Conservation (phyloP, 2,113 vertebrate genomes). For the Camelus dromedarius region DNA sequence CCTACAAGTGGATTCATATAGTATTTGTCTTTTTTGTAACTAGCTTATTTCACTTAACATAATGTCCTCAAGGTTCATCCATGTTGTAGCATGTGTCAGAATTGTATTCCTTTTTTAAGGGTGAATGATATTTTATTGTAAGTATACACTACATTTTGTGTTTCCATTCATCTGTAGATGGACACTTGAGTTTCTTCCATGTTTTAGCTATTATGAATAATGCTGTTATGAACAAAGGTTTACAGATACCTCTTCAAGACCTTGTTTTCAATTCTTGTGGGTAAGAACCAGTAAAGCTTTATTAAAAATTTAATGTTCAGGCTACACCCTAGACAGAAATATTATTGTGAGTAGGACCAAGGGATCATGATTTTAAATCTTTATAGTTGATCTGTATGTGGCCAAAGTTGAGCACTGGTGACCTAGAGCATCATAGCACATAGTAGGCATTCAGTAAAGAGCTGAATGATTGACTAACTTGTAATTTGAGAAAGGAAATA, state of each 20-base stretch:
- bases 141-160: neutral
- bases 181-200: neutral
- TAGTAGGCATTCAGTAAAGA: neutral
- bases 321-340: neutral
- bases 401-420: neutral
- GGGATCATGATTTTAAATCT: neutral
- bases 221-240: neutral
- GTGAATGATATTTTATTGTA: neutral
- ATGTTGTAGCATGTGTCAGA: neutral
- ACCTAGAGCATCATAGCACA: neutral
- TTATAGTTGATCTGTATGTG: neutral
- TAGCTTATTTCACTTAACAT: neutral
- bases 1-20: neutral
- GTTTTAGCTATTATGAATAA: neutral
- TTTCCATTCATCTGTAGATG: neutral
- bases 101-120: conserved; percentile 1
- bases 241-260: neutral
- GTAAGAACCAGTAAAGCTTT: neutral
- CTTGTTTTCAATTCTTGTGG: neutral
- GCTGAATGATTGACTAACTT: neutral
- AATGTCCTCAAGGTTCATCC: neutral
- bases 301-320: neutral
- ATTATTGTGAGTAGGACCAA: neutral
- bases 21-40: neutral
- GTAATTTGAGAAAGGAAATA: neutral